Base-by-base conservation (phyloP, 1,140 invertebrate species). In the Gyrodactylus salaris region DNA sequence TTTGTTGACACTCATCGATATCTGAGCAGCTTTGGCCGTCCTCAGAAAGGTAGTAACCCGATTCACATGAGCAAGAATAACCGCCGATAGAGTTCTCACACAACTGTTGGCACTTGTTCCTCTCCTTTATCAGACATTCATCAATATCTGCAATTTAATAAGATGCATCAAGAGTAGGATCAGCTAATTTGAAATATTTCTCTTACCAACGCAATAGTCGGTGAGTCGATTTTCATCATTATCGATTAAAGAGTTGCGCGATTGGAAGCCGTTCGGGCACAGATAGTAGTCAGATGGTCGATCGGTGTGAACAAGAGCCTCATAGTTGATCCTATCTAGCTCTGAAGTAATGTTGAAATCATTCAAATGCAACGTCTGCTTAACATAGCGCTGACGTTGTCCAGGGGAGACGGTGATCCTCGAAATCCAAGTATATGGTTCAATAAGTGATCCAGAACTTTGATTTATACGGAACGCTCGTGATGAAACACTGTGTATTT, bases 101-200 rank as follows among this genome's bases (percentile, higher is more conserved):
- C 68, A 34, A 25, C 68, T 74, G 74, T 0, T 74, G 68, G 26
- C 74, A 74, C 20, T 71, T 71, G 26, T 71, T 21, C 1, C 20
- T 16, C 20, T 71, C 25, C 20, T 20, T 2, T 21, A 7, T 7
- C 24, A 21, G 16, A 21, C 68, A 69, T 21, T 69, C 68, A 69
- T 69, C 23, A 21, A 69, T 24, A 24, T 69, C 68, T 69, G 68
- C 34, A 54, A 54, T 16, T 54, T 54, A 54, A 54, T 16, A n/a
- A 16, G n/a, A 54, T n/a, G n/a, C 7, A 16, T 54, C 7, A 54
- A 16, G 7, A 54, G 34, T 54, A 16, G n/a, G 7, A 54, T 16
- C 7, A 54, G 7, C n/a, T 54, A 16, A 16, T 16, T 54, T 54
- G 7, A 7, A 16, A 16, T 54, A 16, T 54, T 16, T 7, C 7